Evolutionary conservation across 2,888 invertebrate species (phyloP).

Genomic region (Sesia apiformis): DNA sequence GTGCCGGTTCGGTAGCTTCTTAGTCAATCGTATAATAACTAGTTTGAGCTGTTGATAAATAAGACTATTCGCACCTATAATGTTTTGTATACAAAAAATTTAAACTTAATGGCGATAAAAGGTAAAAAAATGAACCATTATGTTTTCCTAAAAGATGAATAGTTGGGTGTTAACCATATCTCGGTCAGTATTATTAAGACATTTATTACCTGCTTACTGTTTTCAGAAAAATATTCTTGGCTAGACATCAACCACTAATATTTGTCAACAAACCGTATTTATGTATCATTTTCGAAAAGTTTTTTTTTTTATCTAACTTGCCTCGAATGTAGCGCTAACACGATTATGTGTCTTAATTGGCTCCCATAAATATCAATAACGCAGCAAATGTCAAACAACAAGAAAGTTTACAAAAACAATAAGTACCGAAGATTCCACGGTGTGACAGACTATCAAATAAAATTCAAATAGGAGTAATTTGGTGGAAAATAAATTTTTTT

Average conservation of each 20-base stretch:
- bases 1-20: constrained; percentile 3
- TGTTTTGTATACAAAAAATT: no score
- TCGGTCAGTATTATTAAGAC: no score
- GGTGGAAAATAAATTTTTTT: constrained; percentile 5
- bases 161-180: no score
- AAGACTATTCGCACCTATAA: no score
- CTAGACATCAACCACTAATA: neutral
- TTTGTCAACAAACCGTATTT: neutral
- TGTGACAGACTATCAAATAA: constrained; percentile 14
- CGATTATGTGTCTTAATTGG: constrained; percentile 9
- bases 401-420: constrained; percentile 14
- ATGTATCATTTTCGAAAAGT: neutral
- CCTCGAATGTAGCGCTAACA: neutral
- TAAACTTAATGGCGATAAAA: no score
- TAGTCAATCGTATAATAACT: no score
- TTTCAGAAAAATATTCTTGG: no score
- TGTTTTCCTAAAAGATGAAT: no score
- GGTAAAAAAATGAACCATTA: no score
- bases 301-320: neutral
- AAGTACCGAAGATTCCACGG: constrained; percentile 8
- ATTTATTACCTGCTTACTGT: no score
- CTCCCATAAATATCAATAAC: constrained; percentile 11
- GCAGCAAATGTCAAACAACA: constrained; percentile 15
- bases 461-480: constrained; percentile 11
- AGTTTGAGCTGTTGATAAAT: no score